Conservation (phyloP, 1,140 invertebrate species). For the Leptinotarsa texana region DNA sequence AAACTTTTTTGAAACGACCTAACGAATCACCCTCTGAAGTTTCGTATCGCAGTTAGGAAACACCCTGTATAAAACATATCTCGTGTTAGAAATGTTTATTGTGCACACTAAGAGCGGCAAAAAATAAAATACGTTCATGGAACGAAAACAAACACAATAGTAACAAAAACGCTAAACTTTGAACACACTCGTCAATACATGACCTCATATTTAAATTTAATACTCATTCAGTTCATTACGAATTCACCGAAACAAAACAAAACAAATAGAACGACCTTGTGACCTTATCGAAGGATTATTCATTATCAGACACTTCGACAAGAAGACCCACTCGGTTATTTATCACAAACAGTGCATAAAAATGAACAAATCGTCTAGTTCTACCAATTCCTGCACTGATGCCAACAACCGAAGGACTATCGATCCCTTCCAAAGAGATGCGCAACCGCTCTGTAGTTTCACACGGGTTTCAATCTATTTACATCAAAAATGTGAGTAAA, state of each 20-base stretch:
- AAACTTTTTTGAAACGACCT: too few relatives aligned
- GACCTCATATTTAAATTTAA: conserved; percentile 3
- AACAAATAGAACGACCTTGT: conserved; percentile 5
- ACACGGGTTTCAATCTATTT: conserved; percentile 13
- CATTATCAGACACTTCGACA: neutral
- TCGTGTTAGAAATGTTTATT: too few relatives aligned
- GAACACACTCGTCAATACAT: neutral
- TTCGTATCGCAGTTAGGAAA: too few relatives aligned
- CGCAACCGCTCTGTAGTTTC: conserved; percentile 22
- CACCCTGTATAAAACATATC: too few relatives aligned
- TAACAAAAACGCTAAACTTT: neutral
- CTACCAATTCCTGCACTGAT: neutral
- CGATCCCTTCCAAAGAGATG: conserved; percentile 16
- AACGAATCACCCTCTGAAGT: too few relatives aligned
- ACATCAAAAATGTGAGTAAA: conserved; percentile 10
- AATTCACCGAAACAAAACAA: conserved; percentile 3
- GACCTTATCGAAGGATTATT: conserved; percentile 3
- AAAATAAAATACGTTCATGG: too few relatives aligned
- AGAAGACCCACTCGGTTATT: neutral
- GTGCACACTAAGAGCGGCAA: too few relatives aligned
- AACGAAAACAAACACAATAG: neutral
- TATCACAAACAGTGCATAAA: conserved; percentile 1
- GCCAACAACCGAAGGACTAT: conserved; percentile 15
- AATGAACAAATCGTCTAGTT: conserved; percentile 9
- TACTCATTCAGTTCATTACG: neutral